phyloP scores from a whole-genome alignment of 2,113 vertebrate species.

The Zosterops japonicus region DNA sequence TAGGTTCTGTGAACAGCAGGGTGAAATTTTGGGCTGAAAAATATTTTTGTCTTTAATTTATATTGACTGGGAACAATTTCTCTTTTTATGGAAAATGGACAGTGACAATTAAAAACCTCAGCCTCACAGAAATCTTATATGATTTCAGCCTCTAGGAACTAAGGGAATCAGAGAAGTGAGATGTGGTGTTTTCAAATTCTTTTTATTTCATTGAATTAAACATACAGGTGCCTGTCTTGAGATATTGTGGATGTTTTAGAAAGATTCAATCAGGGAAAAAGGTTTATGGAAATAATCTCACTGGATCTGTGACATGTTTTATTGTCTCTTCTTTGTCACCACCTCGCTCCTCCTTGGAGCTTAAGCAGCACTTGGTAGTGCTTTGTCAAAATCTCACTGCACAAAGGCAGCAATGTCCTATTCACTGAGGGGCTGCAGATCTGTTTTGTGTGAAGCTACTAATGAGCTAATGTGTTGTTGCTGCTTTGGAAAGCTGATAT shows the following conservation, averaged over 20 bases:
- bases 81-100: neutral
- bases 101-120: neutral
- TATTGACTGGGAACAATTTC: neutral
- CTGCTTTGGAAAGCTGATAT: constrained; percentile 14
- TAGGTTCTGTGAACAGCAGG: neutral
- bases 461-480: constrained; percentile 8
- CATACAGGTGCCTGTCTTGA: neutral
- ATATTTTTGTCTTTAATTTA: neutral
- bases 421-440: neutral
- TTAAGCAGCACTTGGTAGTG: neutral
- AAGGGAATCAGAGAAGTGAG: neutral
- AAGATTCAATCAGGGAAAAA: neutral
- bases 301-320: neutral
- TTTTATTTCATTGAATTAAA: neutral
- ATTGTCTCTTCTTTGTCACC: neutral
- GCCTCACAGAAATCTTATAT: neutral
- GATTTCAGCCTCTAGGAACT: neutral
- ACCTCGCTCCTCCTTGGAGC: neutral
- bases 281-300: neutral
- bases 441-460: neutral
- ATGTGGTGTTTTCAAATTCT: neutral
- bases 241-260: neutral
- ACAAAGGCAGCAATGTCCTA: neutral
- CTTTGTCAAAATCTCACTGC: neutral
- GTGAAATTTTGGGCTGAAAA: neutral